phyloP scores from a whole-genome alignment of 2,888 invertebrate genomes.

The Nezara viridula region DNA sequence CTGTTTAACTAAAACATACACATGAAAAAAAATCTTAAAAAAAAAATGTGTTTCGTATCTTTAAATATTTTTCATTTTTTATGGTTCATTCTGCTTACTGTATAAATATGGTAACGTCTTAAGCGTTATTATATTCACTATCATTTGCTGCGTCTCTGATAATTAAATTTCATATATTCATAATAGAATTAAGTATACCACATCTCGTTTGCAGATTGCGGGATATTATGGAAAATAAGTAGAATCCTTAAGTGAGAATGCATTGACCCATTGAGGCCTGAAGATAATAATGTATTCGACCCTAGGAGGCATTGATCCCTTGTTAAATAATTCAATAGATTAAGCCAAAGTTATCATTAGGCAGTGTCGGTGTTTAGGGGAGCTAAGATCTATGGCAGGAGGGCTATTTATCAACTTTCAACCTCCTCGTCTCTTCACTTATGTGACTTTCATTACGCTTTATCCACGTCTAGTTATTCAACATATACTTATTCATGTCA shows the following conservation, averaged over 20 bases:
- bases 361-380: background rate
- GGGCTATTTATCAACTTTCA: conserved; percentile 43
- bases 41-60: too few relatives aligned
- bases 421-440: conserved; percentile 8
- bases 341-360: conserved; percentile 43
- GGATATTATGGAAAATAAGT: background rate
- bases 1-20: too few relatives aligned
- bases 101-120: too few relatives aligned
- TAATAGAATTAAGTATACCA: background rate
- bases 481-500: conserved; percentile 12
- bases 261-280: background rate
- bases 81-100: too few relatives aligned
- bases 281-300: conserved; percentile 40
- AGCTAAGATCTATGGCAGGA: conserved; percentile 28
- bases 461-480: conserved; percentile 20
- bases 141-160: too few relatives aligned
- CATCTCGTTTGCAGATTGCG: background rate
- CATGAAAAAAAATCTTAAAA: too few relatives aligned
- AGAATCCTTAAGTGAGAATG: background rate
- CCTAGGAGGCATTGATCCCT: conserved; percentile 37
- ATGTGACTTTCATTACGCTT: conserved; percentile 45
- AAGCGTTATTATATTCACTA: too few relatives aligned
- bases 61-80: too few relatives aligned
- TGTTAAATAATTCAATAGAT: conserved; percentile 51
- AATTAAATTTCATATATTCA: background rate